Base-by-base conservation (phyloP, 1,140 invertebrate species). In the Phenacoccus solenopsis region DNA sequence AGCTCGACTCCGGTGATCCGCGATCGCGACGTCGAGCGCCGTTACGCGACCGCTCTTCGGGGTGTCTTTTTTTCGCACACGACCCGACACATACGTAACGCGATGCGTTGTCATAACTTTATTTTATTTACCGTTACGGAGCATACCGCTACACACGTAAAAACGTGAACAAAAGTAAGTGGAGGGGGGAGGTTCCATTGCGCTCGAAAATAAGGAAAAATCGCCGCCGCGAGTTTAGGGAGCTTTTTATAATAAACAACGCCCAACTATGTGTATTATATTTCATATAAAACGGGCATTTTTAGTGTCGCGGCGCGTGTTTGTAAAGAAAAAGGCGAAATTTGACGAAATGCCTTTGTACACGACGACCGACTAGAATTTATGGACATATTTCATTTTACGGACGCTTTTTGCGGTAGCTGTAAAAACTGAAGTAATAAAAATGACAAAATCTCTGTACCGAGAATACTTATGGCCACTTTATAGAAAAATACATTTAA, bases 361-460 rank as follows among this genome's bases (percentile, higher is more conserved):
- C 38, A n/a, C n/a, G n/a, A n/a, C n/a, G n/a, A n/a, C n/a, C n/a
- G 38, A 16, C 38, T 2, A 16, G 16, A 49, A 49, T 49, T 49
- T 49, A 49, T 49, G 38, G 20, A 49, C 38, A 49, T 49, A 9
- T 49, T 49, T 49, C 38, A 49, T 49, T 49, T 49, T 49, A 49
- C 38, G 16, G 20, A 49, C 38, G 38, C 16, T 49, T n/a, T n/a
- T 49, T 49, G 38, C 38, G 38, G 38, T 49, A 49, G 38, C 16
- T 49, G 16, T 49, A 49, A 49, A 49, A 49, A 49, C 38, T 10
- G 20, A 49, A 49, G 38, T 49, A 49, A 49, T 49, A 49, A 49
- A 49, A 49, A 49, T 49, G 38, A 49, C 38, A 49, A 49, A 49
- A 49, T 49, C 38, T 49, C 38, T 49, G 38, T 49, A 49, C 38